These are phyloP conservation scores for Meda fulgida DNA, from an alignment of 2,797 vertebrate genomes.

Conservation along the genomic window DNA sequence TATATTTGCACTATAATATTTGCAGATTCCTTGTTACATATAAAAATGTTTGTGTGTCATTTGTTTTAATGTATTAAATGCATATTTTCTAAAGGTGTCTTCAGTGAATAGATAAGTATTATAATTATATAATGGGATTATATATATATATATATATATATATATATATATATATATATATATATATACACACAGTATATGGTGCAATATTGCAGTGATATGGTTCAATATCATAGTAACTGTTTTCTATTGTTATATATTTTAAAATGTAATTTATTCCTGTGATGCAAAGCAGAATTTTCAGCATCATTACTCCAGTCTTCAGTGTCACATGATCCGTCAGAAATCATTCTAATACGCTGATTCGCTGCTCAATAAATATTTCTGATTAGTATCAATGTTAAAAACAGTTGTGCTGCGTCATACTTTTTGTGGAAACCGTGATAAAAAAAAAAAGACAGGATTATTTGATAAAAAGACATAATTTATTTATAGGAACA, in stretches of 20 bases:
- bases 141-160: neutral
- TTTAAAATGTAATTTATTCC: neutral
- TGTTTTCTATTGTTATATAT: neutral
- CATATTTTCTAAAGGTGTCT: neutral
- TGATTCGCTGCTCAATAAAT: neutral
- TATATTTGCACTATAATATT: neutral
- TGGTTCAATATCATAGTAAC: neutral
- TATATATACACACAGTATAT: no score
- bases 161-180: neutral
- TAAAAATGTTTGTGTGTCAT: neutral
- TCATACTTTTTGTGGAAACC: neutral
- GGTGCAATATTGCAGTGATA: no score
- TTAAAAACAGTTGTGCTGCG: neutral
- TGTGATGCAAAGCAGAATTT: neutral
- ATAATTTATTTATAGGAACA: neutral
- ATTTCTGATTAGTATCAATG: neutral
- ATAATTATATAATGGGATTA: neutral
- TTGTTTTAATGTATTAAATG: neutral
- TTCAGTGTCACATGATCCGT: neutral
- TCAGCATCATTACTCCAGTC: neutral
- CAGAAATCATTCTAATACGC: neutral
- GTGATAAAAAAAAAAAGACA: no score
- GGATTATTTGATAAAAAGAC: neutral
- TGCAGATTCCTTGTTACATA: neutral
- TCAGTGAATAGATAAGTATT: neutral